A percentile compares a stretch with the other conserved stretches of the same genome.
Evolutionary conservation across 2,797 vertebrate species (phyloP).

Genomic region (Alauda arvensis): DNA sequence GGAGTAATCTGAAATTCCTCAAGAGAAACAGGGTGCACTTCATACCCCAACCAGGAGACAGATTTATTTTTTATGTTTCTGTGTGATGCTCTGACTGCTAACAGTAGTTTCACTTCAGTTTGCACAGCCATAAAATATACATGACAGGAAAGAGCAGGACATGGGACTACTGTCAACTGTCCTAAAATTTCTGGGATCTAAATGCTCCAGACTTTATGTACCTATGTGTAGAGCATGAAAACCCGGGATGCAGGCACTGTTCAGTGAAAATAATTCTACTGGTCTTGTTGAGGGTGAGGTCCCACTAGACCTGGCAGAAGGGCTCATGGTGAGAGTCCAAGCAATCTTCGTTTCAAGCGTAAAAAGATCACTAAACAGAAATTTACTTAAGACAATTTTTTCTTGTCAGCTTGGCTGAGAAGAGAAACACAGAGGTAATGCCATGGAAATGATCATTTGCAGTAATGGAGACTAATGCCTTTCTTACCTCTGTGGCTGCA

Average conservation of each 20-base stretch:
- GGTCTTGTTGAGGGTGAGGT: background rate
- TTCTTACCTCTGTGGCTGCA: conserved; percentile 86
- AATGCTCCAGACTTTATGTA: background rate
- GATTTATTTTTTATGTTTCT: background rate
- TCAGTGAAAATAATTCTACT: background rate
- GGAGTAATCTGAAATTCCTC: background rate
- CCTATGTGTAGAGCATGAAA: background rate
- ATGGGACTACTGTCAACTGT: background rate
- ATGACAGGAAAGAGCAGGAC: background rate
- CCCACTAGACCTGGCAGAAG: background rate
- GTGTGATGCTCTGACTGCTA: background rate
- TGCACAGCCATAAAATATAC: background rate
- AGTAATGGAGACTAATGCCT: background rate
- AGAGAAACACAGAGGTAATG: background rate
- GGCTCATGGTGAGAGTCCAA: background rate
- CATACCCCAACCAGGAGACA: background rate
- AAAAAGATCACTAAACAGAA: background rate
- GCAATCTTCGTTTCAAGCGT: background rate
- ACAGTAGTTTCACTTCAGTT: background rate
- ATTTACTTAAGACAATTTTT: background rate
- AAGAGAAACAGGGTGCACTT: background rate
- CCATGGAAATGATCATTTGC: background rate
- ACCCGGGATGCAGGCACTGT: background rate
- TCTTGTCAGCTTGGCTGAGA: background rate
- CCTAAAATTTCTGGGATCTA: background rate